Base-by-base conservation (phyloP, 35 echinoderm and acorn worm genomes). In the Acanthaster planci region DNA sequence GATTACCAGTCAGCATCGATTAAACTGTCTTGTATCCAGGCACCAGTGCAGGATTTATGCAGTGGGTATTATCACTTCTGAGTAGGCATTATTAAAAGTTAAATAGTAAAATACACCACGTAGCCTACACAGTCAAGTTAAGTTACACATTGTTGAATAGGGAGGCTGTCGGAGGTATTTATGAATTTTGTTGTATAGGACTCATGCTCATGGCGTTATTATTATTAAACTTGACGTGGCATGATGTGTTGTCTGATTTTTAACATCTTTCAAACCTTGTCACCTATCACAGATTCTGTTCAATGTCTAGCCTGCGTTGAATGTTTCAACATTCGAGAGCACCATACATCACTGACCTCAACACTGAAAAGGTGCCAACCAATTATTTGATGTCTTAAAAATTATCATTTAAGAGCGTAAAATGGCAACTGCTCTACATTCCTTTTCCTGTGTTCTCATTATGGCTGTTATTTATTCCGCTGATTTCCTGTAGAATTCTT, bases 281-380 rank as follows among this genome's bases (percentile, higher is more conserved):
- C 34, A 26, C 5, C 23, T 26, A 72, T 72, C 34, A 31, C 30
- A 72, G 64, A 72, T 34, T 72, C 19, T 26, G 34, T 16, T 26
- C 64, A 72, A 26, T 72, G 64, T 35, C 64, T 72, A 12, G 64
- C 64, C 34, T 72, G 64, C 34, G 30, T 72, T 72, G 64, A 72
- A 72, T 35, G 64, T 29, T 72, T 72, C 29, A 72, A 72, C 18
- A 14, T 72, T 19, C 23, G 64, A 29, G 64, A 72, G 4, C 42
- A 12, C 64, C 30, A 72, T 1, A 31, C 64, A 35, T 68, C 60
- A 31, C 14, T 26, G 8, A 26, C 23, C 1, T 72, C 64, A 72
- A 0, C 29, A 72, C 14, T 72, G 18, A 72, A 72, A 26, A 72
- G 64, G 64, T 72, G 26, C 4, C 26, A 29, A 2, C n/a, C n/a